Evolutionary conservation across 2,888 invertebrate genomes (phyloP), one percentile per base, ranked within the genome.

Genomic region (Hypsopygia costalis): DNA sequence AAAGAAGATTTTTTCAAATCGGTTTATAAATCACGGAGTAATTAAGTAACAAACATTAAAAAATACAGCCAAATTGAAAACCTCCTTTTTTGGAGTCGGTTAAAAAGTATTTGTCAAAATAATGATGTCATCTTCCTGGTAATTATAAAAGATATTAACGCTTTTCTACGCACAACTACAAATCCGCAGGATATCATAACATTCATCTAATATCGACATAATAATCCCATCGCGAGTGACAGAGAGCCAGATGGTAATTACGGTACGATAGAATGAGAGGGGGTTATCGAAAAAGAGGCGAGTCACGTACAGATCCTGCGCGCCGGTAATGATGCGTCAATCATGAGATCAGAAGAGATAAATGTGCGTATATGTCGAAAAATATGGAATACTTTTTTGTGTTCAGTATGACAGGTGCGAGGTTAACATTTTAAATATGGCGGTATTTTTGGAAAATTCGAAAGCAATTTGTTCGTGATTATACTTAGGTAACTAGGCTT

Each of bases 271-370:
- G 47, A 69, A 10, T 42, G 64, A 38, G 69, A 65, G 1, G 36
- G 25, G 8, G n/a, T 5, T 8, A 16, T 12, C 12, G 10, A 44
- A 32, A 41, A 41, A 43, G 44, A 35, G 41, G 62, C 69, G 62
- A 69, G 69, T 72, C 74, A 74, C 55, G 53, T 49, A 52, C 53
- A 54, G 62, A 62, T 62, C 50, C 58, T 53, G 62, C 56, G 59
- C 51, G n/a, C n/a, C n/a, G 45, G 62, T 74, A 75, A 75, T 72
- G 72, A 70, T 58, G 55, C 66, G 73, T 75, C 75, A 73, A 68
- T 75, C 75, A 70, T 30, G 36, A 54, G 56, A 65, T 57, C 58
- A 55, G 46, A 51, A 21, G 40, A 43, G 46, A 55, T 51, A 21
- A 9, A 6, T 32, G 10, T 27, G 32, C 16, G 8, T 11, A 10